Evolutionary conservation across 2,888 invertebrate species (phyloP).

Genomic region (Incurvaria masculella): DNA sequence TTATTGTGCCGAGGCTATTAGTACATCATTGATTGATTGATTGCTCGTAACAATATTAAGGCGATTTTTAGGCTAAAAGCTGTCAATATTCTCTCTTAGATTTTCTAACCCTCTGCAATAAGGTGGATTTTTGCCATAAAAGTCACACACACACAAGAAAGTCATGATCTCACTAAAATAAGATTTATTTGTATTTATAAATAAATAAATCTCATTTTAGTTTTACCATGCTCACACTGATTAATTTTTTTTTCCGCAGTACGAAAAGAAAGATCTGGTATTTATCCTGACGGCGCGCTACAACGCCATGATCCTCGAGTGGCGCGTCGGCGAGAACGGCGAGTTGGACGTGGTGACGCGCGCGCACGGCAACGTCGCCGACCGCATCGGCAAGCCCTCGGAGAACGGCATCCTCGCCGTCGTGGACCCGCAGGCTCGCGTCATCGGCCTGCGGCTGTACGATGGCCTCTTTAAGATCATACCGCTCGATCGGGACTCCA

Average conservation of each 20-base stretch:
- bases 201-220: constrained; percentile 2
- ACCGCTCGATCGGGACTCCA: constrained; percentile 90
- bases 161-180: no score
- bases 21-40: no score
- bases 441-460: constrained; percentile 92
- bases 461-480: constrained; percentile 98
- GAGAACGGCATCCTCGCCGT: constrained; percentile 95
- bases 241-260: constrained; percentile 50
- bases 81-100: no score
- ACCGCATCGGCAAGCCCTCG: constrained; percentile 91
- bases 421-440: constrained; percentile 92
- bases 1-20: no score
- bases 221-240: background rate
- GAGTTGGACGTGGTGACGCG: constrained; percentile 92
- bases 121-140: no score
- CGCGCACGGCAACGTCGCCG: constrained; percentile 95
- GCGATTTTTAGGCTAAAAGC: no score
- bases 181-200: background rate
- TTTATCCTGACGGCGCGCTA: constrained; percentile 93
- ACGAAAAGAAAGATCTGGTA: constrained; percentile 87
- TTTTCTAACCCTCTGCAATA: no score
- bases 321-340: constrained; percentile 65
- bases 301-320: constrained; percentile 97
- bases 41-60: no score
- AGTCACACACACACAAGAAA: no score